Evolutionary conservation across 2,797 vertebrate species (phyloP).

Genomic region (Ctenopoma multispine): DNA sequence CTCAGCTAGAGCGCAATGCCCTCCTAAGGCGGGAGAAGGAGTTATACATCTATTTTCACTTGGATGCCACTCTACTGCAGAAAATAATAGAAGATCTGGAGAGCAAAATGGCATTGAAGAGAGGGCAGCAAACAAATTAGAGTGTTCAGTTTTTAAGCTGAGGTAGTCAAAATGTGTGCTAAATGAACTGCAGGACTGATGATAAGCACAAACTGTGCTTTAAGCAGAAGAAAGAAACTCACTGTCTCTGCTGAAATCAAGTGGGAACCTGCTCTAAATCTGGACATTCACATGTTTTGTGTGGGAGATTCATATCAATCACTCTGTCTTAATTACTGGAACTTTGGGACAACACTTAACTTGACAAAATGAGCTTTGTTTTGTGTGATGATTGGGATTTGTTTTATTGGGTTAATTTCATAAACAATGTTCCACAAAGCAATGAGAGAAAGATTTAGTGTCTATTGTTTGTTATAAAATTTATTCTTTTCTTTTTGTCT

Average conservation of each 20-base stretch:
- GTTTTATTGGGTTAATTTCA: constrained; percentile 26
- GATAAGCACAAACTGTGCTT: background rate
- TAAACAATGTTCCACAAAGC: constrained; percentile 5
- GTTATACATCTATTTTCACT: constrained; percentile 91
- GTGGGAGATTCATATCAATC: background rate
- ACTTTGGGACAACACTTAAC: background rate
- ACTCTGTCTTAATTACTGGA: background rate
- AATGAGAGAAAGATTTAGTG: background rate
- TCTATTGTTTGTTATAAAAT: constrained; percentile 4
- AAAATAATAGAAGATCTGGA: constrained; percentile 89
- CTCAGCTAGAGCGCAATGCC: constrained; percentile 84
- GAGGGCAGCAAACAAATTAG: constrained; percentile 15
- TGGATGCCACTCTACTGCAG: constrained; percentile 86
- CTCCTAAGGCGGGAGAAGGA: constrained; percentile 87
- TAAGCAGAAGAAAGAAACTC: background rate
- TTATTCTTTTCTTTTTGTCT: background rate
- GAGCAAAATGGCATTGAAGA: constrained; percentile 63
- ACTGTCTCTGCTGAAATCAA: background rate
- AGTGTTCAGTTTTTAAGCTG: background rate
- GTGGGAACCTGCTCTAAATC: background rate
- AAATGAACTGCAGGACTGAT: background rate
- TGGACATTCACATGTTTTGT: constrained; percentile 11
- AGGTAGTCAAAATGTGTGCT: background rate
- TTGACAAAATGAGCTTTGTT: background rate
- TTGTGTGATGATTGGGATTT: constrained; percentile 64